Conservation (phyloP, 2,113 vertebrate species). For the Ceyx melanurus region DNA sequence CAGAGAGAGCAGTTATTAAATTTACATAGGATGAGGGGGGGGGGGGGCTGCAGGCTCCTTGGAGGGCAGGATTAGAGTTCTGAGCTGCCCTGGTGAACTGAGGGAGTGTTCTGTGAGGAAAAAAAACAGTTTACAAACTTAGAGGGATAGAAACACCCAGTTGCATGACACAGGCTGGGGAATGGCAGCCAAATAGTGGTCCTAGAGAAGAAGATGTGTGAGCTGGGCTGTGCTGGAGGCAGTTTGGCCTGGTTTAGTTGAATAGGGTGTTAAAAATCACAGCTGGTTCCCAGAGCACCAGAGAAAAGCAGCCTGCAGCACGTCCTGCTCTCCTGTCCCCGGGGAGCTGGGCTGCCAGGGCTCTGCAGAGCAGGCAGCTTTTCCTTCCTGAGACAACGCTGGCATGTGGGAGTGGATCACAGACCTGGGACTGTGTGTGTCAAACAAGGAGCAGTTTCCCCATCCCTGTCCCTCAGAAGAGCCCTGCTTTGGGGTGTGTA, state of each 20-base stretch:
- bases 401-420: accelerated
- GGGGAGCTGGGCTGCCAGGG: neutral
- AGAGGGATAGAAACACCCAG: neutral
- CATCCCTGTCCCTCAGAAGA: neutral
- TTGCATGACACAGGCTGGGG: neutral
- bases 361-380: neutral
- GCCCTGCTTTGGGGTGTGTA: neutral
- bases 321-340: neutral
- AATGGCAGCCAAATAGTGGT: neutral
- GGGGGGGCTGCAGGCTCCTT: neutral
- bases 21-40: neutral
- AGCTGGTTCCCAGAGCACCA: neutral
- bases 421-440: accelerated
- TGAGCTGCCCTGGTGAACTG: neutral
- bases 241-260: neutral
- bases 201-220: neutral
- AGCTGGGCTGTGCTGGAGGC: neutral
- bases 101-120: neutral
- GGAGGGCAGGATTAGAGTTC: neutral
- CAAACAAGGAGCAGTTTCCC: neutral
- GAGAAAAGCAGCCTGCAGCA: neutral
- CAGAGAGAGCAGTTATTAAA: neutral
- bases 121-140: neutral
- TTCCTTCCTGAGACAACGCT: neutral
- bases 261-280: neutral